Base-by-base conservation (phyloP, 2,797 vertebrate genomes). In the Sebastolobus alascanus region DNA sequence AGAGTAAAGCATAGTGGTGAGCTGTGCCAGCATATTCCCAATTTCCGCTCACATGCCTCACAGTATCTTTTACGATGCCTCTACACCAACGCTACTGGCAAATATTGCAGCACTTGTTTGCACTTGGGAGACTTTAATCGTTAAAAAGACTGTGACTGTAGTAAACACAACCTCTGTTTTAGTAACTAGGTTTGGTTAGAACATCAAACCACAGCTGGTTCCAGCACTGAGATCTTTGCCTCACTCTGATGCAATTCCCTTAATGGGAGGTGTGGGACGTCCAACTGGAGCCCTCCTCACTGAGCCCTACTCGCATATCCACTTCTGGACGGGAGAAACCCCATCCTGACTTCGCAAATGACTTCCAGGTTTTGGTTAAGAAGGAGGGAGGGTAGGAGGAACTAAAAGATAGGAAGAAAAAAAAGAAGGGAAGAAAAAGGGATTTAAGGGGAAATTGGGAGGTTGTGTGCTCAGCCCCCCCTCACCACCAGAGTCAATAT, bases 171-270 rank as follows among this genome's bases (percentile, higher is more conserved):
- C 29, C 43, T 81, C 63, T 83, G 54, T 60, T 84, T 80, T 73
- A 59, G 80, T 73, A 70, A 87, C 75, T 68, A 73, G 43, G 43
- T 80, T 84, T 85, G 79, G 61, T 79, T 84, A 50, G 72, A 84
- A 82, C 12, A 12, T 78, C n/a, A 75, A 81, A 74, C 67, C 75
- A 55, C 56, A 84, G 83, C 84, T 86, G 72, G 73, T 75, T 90
- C 69, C 61, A 80, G 59, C 63, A 29, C 35, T 50, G 82, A 88
- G 74, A 67, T 84, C 75, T 87, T 75, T 75, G 73, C 69, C 81
- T 71, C 13, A 69, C 75, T 81, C 77, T 92, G 92, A 92, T 81
- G 83, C 79, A 90, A 92, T 89, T 87, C 89, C 90, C 90, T 74
- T 31, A 83, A 87, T 64, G 75, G 83, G 85, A 92, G 82, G 84